Percentiles rank a stretch among this genome's conserved stretches.
Evolutionary conservation across 2,888 invertebrate species (phyloP).

Genomic region (Podabrus alpinus): DNA sequence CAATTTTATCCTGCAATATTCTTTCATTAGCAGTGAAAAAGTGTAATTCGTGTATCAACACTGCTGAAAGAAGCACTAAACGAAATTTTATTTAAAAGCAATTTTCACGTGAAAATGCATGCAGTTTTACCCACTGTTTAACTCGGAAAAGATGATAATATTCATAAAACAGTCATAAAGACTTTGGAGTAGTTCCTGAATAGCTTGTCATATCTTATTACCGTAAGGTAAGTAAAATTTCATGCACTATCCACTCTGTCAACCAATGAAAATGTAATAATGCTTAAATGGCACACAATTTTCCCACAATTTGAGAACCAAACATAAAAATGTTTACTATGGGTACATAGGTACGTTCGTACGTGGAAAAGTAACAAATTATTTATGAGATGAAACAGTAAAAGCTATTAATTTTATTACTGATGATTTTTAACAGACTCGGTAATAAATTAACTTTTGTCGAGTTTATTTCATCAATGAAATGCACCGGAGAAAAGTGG

Average conservation of each 20-base stretch:
- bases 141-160: slow-evolving; percentile 16
- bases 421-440: neutral
- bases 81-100: slow-evolving; percentile 10
- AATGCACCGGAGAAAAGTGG: slow-evolving; percentile 11
- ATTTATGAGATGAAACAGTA: neutral
- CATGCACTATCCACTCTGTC: slow-evolving; percentile 2
- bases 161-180: slow-evolving; percentile 25
- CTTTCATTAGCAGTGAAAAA: neutral
- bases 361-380: neutral
- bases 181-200: slow-evolving; percentile 17
- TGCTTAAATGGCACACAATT: neutral
- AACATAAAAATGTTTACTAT: neutral
- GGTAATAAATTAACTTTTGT: neutral
- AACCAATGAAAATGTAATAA: slow-evolving; percentile 13
- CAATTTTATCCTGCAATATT: neutral
- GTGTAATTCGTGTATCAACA: neutral
- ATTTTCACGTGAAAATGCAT: slow-evolving; percentile 11
- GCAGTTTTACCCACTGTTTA: slow-evolving; percentile 16
- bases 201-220: slow-evolving; percentile 22
- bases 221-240: slow-evolving; percentile 15
- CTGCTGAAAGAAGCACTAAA: neutral
- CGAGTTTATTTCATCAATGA: slow-evolving; percentile 18
- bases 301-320: slow-evolving; percentile 1
- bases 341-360: neutral
- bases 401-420: neutral